Conservation (phyloP, 2,113 vertebrate species). For the Alosa alosa region DNA sequence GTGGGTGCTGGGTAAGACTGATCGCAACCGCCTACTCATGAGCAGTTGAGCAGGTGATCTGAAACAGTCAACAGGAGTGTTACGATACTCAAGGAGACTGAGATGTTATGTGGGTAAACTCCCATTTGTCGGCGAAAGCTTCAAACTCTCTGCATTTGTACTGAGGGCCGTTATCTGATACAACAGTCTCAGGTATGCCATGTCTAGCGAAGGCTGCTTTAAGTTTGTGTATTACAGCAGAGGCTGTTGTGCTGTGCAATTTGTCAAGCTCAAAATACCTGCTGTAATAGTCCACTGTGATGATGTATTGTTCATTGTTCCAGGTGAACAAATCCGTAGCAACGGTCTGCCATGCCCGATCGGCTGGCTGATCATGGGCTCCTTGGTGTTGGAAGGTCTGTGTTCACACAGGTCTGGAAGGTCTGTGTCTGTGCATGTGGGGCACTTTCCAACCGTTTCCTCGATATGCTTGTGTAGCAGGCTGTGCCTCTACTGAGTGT, state of each 20-base stretch:
- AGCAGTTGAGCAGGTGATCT: too few relatives aligned
- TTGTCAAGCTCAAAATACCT: conserved; percentile 30
- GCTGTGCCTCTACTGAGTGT: too few relatives aligned
- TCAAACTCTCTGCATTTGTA: conserved; percentile 19
- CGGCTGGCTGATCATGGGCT: conserved; percentile 22
- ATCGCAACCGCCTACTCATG: too few relatives aligned
- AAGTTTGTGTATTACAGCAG: conserved; percentile 8
- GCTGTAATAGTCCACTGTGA: conserved; percentile 29
- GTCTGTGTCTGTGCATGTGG: neutral
- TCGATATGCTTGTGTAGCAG: conserved; percentile 22
- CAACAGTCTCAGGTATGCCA: conserved; percentile 24
- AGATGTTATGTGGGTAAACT: neutral
- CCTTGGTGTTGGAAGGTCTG: conserved; percentile 21
- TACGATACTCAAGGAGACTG: too few relatives aligned
- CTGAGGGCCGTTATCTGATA: conserved; percentile 26
- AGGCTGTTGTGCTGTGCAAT: neutral
- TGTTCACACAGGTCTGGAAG: conserved; percentile 20
- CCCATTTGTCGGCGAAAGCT: too few relatives aligned
- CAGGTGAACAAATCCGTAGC: conserved; percentile 25
- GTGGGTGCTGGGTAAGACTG: too few relatives aligned
- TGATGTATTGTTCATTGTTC: conserved; percentile 22
- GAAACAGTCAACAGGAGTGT: too few relatives aligned
- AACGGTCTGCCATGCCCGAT: conserved; percentile 17
- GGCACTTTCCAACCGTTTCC: neutral
- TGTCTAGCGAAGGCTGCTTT: neutral